These are phyloP conservation scores for Hippocampus zosterae DNA, from an alignment of 2,113 vertebrate genomes.

Conservation along the genomic window DNA sequence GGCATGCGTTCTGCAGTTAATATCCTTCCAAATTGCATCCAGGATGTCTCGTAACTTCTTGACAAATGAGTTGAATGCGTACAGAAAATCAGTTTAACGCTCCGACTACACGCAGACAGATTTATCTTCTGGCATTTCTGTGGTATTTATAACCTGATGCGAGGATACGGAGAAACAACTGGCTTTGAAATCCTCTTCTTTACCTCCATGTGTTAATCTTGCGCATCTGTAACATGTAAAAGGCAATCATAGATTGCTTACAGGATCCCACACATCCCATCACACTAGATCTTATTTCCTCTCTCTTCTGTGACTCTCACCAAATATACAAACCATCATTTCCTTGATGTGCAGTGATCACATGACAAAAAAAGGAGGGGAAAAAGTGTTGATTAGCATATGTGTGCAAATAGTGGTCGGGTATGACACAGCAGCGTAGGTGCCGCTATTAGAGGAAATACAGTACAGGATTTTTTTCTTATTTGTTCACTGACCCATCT, in stretches of 20 bases:
- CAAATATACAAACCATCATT: slow-evolving; percentile 6
- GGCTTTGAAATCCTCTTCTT: slow-evolving; percentile 32
- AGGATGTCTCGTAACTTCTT: slow-evolving; percentile 49
- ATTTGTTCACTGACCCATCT: neutral
- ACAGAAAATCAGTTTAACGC: slow-evolving; percentile 52
- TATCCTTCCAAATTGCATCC: slow-evolving; percentile 53
- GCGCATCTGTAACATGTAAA: slow-evolving; percentile 12
- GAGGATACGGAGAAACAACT: slow-evolving; percentile 48
- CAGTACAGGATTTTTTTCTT: too few relatives aligned
- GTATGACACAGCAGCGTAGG: too few relatives aligned
- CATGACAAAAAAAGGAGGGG: too few relatives aligned
- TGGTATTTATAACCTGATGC: slow-evolving; percentile 54
- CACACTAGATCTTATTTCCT: neutral
- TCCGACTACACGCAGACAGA: slow-evolving; percentile 52
- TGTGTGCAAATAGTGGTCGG: too few relatives aligned
- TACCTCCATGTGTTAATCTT: neutral
- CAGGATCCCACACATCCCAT: slow-evolving; percentile 19
- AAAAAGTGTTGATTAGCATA: too few relatives aligned
- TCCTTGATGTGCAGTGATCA: too few relatives aligned
- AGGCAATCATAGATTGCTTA: slow-evolving; percentile 21
- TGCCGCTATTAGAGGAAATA: too few relatives aligned
- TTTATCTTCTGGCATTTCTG: slow-evolving; percentile 60
- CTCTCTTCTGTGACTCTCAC: slow-evolving; percentile 13
- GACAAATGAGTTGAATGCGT: slow-evolving; percentile 51
- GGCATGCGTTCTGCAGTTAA: slow-evolving; percentile 27